Conservation (phyloP, 2,888 invertebrate species). For the Tenthredo notha region DNA sequence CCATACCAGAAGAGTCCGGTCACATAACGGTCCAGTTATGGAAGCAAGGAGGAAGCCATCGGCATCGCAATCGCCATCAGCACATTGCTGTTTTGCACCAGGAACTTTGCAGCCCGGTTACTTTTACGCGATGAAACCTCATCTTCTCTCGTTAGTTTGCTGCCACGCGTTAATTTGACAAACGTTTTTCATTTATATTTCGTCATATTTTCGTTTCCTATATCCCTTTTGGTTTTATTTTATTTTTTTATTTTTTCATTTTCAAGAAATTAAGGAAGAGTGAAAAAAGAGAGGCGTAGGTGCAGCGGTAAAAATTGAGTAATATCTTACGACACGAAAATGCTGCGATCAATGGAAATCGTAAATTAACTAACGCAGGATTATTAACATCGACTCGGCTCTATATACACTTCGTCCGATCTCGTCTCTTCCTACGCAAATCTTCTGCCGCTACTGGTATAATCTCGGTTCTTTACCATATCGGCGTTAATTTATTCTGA, state of each 20-base stretch:
- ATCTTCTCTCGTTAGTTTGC: background rate
- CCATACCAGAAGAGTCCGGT: constrained; percentile 65
- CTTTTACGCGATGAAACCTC: background rate
- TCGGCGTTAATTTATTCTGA: constrained; percentile 8
- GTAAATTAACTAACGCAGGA: background rate
- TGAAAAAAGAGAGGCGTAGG: background rate
- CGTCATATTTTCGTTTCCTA: background rate
- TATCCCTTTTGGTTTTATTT: background rate
- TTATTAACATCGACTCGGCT: background rate
- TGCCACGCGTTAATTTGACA: background rate
- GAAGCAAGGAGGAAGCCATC: constrained; percentile 67
- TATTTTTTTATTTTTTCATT: too few relatives aligned
- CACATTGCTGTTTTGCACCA: constrained; percentile 11
- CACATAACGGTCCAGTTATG: constrained; percentile 77
- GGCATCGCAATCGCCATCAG: constrained; percentile 35
- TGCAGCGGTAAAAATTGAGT: background rate
- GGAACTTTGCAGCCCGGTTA: background rate
- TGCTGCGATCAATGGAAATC: background rate
- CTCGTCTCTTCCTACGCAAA: background rate
- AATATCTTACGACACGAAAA: background rate
- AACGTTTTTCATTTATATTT: background rate
- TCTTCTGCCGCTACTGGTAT: background rate
- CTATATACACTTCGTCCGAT: background rate
- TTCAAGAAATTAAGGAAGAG: background rate
- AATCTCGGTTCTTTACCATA: background rate